Percentiles rank a stretch among this genome's conserved stretches.
Conservation (phyloP, 2,888 invertebrate genomes). For the Machimus rusticus region DNA sequence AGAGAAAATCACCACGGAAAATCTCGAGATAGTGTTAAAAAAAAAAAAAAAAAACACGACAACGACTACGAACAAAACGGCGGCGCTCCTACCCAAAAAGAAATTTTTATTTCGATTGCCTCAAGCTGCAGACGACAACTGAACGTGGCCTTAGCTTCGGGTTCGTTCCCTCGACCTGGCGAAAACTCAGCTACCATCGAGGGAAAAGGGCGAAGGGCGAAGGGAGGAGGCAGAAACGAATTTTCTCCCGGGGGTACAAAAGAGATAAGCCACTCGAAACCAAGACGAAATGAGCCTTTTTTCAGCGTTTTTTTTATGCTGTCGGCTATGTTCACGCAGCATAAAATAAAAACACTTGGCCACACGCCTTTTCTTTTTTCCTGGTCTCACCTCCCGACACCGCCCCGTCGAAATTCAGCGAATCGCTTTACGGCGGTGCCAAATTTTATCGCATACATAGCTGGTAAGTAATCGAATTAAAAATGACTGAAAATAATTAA, state of each 20-base stretch:
- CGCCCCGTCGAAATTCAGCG: no score
- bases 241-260: not conserved
- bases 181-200: not conserved
- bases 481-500: not conserved
- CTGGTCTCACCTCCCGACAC: no score
- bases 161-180: not conserved
- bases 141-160: not conserved
- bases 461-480: not conserved
- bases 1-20: not conserved
- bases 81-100: not conserved
- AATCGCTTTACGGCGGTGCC: no score
- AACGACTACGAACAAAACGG: not conserved
- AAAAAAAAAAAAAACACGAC: not conserved
- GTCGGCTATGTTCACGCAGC: no score
- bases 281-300: no score
- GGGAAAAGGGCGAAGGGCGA: not conserved
- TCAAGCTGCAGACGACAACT: not conserved
- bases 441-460: no score
- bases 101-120: not conserved
- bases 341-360: no score
- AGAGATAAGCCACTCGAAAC: no score
- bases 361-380: no score
- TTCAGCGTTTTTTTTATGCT: no score
- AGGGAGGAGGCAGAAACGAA: not conserved
- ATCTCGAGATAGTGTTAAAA: not conserved